These are phyloP conservation scores for Plemyria rubiginata DNA, from an alignment of 2,888 invertebrate genomes.

Conservation along the genomic window DNA sequence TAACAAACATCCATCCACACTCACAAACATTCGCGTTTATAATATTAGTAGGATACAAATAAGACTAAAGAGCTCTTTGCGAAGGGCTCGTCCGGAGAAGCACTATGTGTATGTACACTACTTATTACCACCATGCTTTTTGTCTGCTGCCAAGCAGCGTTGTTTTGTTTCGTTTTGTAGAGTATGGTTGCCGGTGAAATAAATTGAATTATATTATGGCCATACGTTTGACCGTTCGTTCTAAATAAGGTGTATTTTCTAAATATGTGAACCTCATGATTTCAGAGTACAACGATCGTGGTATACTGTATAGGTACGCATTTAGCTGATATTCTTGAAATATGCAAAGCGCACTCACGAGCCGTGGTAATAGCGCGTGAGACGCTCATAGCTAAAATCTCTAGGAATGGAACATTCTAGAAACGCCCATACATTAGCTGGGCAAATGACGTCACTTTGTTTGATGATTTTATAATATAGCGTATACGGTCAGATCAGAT, in stretches of 20 bases:
- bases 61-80: no score
- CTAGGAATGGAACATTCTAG: conserved; percentile 37
- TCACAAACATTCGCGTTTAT: no score
- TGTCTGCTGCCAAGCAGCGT: no score
- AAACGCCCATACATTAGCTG: conserved; percentile 38
- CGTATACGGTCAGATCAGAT: conserved; percentile 1
- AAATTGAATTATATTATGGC: no score
- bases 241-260: background rate
- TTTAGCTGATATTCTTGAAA: conserved; percentile 75
- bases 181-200: no score
- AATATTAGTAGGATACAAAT: no score
- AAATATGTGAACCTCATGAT: background rate
- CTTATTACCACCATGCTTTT: no score
- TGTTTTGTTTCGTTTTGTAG: no score
- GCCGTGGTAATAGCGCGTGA: conserved; percentile 76
- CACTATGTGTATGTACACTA: no score
- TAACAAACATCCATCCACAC: no score
- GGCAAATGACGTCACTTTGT: conserved; percentile 22
- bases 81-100: no score
- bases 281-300: conserved; percentile 37
- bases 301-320: conserved; percentile 66
- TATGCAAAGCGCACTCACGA: conserved; percentile 83
- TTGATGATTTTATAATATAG: conserved; percentile 14
- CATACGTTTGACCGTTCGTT: background rate
- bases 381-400: conserved; percentile 62